Percentiles rank a stretch among this genome's conserved stretches.
These are phyloP conservation scores for Pogonophryne albipinna DNA, from an alignment of 2,797 vertebrate species.

Conservation along the genomic window DNA sequence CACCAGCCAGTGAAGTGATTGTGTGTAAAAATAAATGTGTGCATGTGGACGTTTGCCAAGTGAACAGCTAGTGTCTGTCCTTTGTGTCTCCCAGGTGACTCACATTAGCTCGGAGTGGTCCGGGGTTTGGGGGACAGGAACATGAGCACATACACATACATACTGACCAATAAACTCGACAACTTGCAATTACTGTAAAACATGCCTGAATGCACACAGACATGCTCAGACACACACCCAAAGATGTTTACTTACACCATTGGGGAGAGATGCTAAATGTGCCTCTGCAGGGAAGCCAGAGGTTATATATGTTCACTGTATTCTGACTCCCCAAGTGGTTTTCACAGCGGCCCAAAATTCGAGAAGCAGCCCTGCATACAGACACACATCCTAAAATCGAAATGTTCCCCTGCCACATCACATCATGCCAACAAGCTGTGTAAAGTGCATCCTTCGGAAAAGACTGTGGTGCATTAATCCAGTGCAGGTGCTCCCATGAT, in stretches of 20 bases:
- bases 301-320: constrained; percentile 3
- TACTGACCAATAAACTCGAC: constrained; percentile 19
- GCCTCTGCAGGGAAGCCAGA: background rate
- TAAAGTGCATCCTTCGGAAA: constrained; percentile 54
- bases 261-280: constrained; percentile 22
- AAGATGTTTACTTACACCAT: constrained; percentile 7
- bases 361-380: constrained; percentile 4
- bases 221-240: constrained; percentile 11
- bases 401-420: constrained; percentile 17
- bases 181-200: constrained; percentile 16
- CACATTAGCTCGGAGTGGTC: constrained; percentile 38
- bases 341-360: constrained; percentile 1
- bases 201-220: constrained; percentile 13
- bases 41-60: constrained; percentile 37
- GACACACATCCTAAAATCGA: constrained; percentile 7
- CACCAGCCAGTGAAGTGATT: constrained; percentile 39
- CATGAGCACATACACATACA: background rate
- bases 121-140: background rate
- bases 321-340: constrained; percentile 7
- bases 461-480: constrained; percentile 56
- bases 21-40: constrained; percentile 7
- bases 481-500: constrained; percentile 71
- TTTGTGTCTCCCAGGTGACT: constrained; percentile 69
- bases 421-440: constrained; percentile 46
- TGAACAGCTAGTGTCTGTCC: constrained; percentile 55